phyloP scores from a whole-genome alignment of 2,797 vertebrate genomes.

The Sebastes steindachneri region DNA sequence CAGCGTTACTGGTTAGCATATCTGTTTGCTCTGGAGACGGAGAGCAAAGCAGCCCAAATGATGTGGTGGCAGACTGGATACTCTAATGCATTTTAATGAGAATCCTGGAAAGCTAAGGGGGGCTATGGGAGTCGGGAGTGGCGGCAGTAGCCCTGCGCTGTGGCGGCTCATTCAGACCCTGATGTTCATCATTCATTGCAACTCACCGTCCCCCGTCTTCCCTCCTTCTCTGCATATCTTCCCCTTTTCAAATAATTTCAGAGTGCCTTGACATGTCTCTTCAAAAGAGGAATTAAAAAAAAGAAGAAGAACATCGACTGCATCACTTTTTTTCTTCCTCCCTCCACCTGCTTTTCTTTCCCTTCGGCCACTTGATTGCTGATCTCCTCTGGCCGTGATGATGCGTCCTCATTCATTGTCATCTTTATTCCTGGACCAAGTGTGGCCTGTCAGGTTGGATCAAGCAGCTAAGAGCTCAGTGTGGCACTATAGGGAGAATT shows the following conservation, averaged over 20 bases:
- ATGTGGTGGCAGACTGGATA: slow-evolving; percentile 65
- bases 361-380: slow-evolving; percentile 12
- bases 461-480: slow-evolving; percentile 42
- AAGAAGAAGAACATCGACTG: background rate
- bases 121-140: background rate
- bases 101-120: slow-evolving; percentile 66
- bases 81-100: slow-evolving; percentile 79
- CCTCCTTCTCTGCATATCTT: slow-evolving; percentile 22
- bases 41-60: slow-evolving; percentile 63
- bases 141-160: background rate
- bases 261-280: slow-evolving; percentile 24
- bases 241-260: slow-evolving; percentile 35
- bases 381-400: slow-evolving; percentile 26
- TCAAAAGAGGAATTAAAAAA: slow-evolving; percentile 2
- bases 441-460: slow-evolving; percentile 57
- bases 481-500: slow-evolving; percentile 44
- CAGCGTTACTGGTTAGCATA: slow-evolving; percentile 65
- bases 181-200: slow-evolving; percentile 25
- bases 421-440: slow-evolving; percentile 54
- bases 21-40: slow-evolving; percentile 75
- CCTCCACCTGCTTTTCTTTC: slow-evolving; percentile 12
- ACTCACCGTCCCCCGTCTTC: slow-evolving; percentile 21
- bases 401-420: slow-evolving; percentile 38
- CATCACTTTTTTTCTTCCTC: background rate
- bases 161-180: background rate